These are phyloP conservation scores for Synanceia verrucosa DNA, from an alignment of 2,797 vertebrate genomes.

Conservation along the genomic window DNA sequence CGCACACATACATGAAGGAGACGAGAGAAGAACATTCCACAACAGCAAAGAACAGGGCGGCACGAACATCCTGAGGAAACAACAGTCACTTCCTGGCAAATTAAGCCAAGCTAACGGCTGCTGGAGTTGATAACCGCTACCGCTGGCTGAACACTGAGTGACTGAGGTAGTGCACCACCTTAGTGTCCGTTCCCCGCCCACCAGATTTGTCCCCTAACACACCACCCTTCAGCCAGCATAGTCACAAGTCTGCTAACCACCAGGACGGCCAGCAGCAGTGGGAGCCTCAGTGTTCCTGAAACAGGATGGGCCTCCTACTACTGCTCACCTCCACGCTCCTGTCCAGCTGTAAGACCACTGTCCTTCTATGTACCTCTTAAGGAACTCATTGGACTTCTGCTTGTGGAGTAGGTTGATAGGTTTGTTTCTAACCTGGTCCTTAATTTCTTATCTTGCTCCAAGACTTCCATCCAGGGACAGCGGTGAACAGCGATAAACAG, in stretches of 20 bases:
- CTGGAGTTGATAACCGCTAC: conserved; percentile 69
- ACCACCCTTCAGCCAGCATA: not conserved
- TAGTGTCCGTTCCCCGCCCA: conserved; percentile 48
- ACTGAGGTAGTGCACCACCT: conserved; percentile 63
- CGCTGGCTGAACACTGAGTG: conserved; percentile 36
- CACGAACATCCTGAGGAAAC: conserved; percentile 85
- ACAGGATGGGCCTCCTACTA: conserved; percentile 67
- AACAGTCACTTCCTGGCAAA: conserved; percentile 83
- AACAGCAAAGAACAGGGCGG: conserved; percentile 58
- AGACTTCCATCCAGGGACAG: conserved; percentile 39
- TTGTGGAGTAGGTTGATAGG: conserved; percentile 6
- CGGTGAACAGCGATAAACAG: conserved; percentile 30
- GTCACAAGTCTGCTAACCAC: conserved; percentile 28
- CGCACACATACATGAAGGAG: not conserved
- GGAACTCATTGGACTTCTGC: conserved; percentile 7
- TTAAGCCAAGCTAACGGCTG: conserved; percentile 73
- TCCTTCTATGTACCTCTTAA: not conserved
- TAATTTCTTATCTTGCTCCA: conserved; percentile 40
- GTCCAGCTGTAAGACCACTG: conserved; percentile 75
- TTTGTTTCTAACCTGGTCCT: conserved; percentile 57
- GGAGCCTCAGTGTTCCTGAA: conserved; percentile 34
- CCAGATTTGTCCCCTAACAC: conserved; percentile 15
- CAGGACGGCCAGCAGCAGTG: conserved; percentile 25
- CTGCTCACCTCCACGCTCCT: conserved; percentile 59
- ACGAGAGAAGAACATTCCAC: conserved; percentile 76